These are phyloP conservation scores for Nephrotoma appendiculata DNA, from an alignment of 2,888 invertebrate species.

Conservation along the genomic window DNA sequence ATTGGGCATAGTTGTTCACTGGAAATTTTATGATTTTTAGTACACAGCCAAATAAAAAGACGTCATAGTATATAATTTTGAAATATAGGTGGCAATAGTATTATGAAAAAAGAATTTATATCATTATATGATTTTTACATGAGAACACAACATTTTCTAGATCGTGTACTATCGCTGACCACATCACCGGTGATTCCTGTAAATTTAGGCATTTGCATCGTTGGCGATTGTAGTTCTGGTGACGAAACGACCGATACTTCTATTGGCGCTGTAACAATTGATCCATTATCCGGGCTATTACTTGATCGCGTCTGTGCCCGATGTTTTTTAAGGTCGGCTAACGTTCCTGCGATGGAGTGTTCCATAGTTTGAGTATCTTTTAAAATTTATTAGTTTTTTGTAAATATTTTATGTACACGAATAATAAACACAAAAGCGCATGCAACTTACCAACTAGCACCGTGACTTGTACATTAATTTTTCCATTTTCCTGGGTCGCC, in stretches of 20 bases:
- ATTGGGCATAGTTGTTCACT: background rate
- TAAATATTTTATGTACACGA: background rate
- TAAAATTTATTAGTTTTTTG: background rate
- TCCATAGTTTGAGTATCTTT: conserved; percentile 20
- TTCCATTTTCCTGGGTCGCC: conserved; percentile 56
- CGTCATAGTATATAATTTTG: background rate
- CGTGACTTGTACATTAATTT: conserved; percentile 78
- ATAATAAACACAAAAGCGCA: background rate
- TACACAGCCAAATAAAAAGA: background rate
- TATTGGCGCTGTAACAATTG: conserved; percentile 30
- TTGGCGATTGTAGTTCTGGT: conserved; percentile 23
- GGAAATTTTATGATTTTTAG: background rate
- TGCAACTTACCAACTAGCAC: conserved; percentile 50
- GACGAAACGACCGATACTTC: conserved; percentile 27
- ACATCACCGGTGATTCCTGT: conserved; percentile 66
- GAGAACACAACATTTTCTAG: conserved; percentile 56
- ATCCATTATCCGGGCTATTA: conserved; percentile 34
- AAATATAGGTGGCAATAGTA: background rate
- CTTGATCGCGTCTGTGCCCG: conserved; percentile 61
- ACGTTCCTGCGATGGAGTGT: conserved; percentile 33
- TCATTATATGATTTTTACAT: conserved; percentile 35
- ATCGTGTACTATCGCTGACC: conserved; percentile 52
- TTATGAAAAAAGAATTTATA: background rate
- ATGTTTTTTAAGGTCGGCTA: conserved; percentile 88
- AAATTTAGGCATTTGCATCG: conserved; percentile 40